These are phyloP conservation scores for Crossocerus cetratus DNA, from an alignment of 2,888 invertebrate genomes.

Conservation along the genomic window DNA sequence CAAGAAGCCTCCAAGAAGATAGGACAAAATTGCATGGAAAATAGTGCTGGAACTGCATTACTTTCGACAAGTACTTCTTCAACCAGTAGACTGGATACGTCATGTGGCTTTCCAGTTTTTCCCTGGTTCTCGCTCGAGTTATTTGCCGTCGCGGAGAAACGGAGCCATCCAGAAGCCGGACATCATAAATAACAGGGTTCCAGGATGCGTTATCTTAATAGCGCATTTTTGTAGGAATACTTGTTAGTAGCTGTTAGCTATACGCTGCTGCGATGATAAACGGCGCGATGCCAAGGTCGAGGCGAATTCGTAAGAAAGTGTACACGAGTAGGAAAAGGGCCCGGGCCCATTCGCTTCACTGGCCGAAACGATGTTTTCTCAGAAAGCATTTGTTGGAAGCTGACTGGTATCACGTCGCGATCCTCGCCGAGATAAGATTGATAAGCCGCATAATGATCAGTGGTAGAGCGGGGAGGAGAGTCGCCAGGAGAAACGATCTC, in stretches of 20 bases:
- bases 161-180: background rate
- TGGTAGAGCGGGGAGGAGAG: background rate
- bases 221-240: conserved; percentile 21
- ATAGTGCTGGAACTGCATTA: no score
- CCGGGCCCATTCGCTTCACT: background rate
- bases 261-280: conserved; percentile 19
- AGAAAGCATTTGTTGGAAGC: conserved; percentile 11
- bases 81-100: background rate
- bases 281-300: conserved; percentile 23
- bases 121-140: background rate
- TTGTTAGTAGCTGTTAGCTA: conserved; percentile 6
- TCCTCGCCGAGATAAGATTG: conserved; percentile 23
- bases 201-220: conserved; percentile 30
- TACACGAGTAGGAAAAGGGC: background rate
- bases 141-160: background rate
- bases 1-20: no score
- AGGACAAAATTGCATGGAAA: no score
- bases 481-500: conserved; percentile 3
- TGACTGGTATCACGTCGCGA: conserved; percentile 9
- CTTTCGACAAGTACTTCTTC: background rate
- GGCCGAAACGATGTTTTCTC: conserved; percentile 3
- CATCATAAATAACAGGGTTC: conserved; percentile 18
- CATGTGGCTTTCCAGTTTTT: background rate
- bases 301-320: conserved; percentile 1
- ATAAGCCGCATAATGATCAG: conserved; percentile 23